Conservation (phyloP, 1,140 invertebrate genomes). For the Epicauta chinensis region DNA sequence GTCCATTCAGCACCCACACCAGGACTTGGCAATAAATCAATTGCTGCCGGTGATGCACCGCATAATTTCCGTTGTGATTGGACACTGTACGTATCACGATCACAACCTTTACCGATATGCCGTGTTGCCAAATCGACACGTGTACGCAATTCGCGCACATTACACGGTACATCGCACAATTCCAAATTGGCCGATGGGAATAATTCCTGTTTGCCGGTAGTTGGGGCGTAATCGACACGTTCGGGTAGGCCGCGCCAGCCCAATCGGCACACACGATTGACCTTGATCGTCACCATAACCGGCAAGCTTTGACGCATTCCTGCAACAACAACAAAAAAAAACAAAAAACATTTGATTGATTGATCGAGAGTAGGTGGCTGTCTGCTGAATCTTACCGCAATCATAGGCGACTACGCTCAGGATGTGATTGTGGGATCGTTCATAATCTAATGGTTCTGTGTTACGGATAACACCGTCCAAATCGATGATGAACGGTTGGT, state of each 20-base stretch:
- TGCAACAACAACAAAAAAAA: slow-evolving; percentile 7
- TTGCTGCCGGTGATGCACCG: slow-evolving; percentile 56
- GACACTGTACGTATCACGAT: slow-evolving; percentile 85
- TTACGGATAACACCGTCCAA: slow-evolving; percentile 85
- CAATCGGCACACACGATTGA: slow-evolving; percentile 54
- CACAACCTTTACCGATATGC: slow-evolving; percentile 87
- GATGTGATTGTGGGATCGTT: slow-evolving; percentile 90
- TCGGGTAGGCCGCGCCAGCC: slow-evolving; percentile 73
- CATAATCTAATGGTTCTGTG: slow-evolving; percentile 85
- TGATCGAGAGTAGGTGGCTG: too few relatives aligned
- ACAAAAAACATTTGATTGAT: slow-evolving; percentile 39
- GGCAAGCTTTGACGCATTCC: slow-evolving; percentile 84
- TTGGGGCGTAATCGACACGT: slow-evolving; percentile 85
- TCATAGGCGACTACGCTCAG: slow-evolving; percentile 95
- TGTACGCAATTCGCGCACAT: slow-evolving; percentile 56
- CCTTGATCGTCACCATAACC: slow-evolving; percentile 91
- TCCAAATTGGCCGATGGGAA: slow-evolving; percentile 82
- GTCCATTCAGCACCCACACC: slow-evolving; percentile 79
- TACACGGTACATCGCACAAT: slow-evolving; percentile 81
- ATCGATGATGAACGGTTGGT: slow-evolving; percentile 89
- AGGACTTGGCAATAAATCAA: slow-evolving; percentile 84
- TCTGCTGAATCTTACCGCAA: slow-evolving; percentile 81
- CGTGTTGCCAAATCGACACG: slow-evolving; percentile 57
- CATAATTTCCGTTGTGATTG: slow-evolving; percentile 85
- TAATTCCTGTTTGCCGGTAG: slow-evolving; percentile 67